Percentiles rank a stretch among this genome's conserved stretches.
Evolutionary conservation across 2,113 vertebrate species (phyloP).

Genomic region (Terrapene triunguis): DNA sequence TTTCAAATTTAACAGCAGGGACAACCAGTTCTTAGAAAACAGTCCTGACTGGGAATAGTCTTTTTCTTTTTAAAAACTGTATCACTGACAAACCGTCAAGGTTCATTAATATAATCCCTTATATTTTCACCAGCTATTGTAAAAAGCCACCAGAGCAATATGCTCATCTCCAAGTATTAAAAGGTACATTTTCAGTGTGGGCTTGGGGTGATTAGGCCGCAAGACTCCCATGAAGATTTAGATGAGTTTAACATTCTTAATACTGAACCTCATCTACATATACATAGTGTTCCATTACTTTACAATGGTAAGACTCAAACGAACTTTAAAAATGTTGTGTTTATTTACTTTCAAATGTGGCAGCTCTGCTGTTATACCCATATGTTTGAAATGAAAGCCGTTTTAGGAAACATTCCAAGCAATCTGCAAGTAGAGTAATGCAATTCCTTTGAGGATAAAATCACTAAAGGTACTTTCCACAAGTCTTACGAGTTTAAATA

Average conservation of each 20-base stretch:
- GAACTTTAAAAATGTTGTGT: not conserved
- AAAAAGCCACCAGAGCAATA: not conserved
- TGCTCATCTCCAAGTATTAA: fast-evolving
- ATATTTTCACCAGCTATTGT: not conserved
- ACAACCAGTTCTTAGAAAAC: conserved; percentile 62
- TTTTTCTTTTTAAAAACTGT: conserved; percentile 12
- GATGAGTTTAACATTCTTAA: not conserved
- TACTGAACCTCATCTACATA: not conserved
- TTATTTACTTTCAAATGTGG: conserved; percentile 17
- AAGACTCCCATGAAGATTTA: not conserved
- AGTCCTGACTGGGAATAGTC: not conserved
- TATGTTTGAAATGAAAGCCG: not conserved
- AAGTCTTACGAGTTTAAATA: conserved; percentile 5
- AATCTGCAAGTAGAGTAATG: conserved; percentile 15
- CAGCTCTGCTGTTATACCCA: not conserved
- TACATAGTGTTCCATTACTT: not conserved
- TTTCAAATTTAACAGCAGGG: conserved; percentile 41
- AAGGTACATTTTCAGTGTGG: not conserved
- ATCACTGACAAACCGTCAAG: not conserved
- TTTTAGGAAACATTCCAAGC: conserved; percentile 29
- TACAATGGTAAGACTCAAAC: not conserved
- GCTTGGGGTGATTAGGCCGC: not conserved
- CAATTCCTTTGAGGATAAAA: conserved; percentile 11
- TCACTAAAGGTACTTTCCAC: not conserved
- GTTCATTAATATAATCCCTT: not conserved